These are phyloP conservation scores for Epinephelus moara DNA, from an alignment of 2,113 vertebrate species.

Conservation along the genomic window DNA sequence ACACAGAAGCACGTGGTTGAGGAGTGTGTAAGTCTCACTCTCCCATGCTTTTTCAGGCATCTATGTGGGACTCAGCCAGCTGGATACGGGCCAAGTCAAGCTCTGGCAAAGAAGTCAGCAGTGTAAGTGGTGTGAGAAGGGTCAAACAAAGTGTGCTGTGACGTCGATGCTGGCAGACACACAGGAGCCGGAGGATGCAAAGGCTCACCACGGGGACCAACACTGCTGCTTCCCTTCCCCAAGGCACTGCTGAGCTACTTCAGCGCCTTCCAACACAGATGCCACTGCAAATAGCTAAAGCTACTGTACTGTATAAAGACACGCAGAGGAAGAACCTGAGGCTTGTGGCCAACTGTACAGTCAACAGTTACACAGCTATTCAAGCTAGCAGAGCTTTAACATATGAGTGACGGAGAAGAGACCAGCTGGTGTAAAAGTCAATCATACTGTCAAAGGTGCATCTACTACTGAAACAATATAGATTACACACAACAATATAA, in stretches of 20 bases:
- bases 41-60: conserved; percentile 13
- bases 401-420: not conserved
- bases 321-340: not conserved
- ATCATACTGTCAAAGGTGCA: not conserved
- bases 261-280: not conserved
- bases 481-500: not conserved
- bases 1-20: conserved; percentile 9
- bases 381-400: not conserved
- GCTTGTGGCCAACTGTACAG: not conserved
- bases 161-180: conserved; percentile 61
- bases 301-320: not conserved
- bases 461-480: not conserved
- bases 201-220: not conserved
- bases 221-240: not conserved
- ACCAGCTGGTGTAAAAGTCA: not conserved
- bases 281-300: not conserved
- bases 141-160: conserved; percentile 75
- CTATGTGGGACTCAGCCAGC: conserved; percentile 58
- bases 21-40: conserved; percentile 12
- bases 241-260: not conserved
- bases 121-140: conserved; percentile 57
- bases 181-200: conserved; percentile 35
- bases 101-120: conserved; percentile 71
- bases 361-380: not conserved
- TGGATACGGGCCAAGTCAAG: conserved; percentile 72